Evolutionary conservation across 2,888 invertebrate genomes (phyloP).

Genomic region (Cheilosia soror): DNA sequence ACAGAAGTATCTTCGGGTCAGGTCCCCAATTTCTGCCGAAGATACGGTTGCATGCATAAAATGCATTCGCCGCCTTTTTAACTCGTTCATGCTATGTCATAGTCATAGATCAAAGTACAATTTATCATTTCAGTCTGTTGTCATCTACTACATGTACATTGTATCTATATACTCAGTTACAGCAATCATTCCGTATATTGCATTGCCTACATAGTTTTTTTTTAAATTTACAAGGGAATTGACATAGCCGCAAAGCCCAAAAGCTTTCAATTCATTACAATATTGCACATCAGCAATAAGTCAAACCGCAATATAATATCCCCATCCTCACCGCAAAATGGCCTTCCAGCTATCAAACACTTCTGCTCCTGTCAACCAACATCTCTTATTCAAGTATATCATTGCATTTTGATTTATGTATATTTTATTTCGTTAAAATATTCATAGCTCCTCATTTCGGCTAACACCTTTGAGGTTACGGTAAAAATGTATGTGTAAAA

Average conservation of each 20-base stretch:
- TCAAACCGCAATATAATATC: conserved; percentile 28
- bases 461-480: conserved; percentile 46
- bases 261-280: conserved; percentile 62
- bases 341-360: neutral
- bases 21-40: too few relatives aligned
- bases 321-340: conserved; percentile 25
- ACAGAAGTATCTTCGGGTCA: too few relatives aligned
- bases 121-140: too few relatives aligned
- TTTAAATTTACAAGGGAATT: conserved; percentile 25
- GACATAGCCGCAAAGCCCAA: conserved; percentile 36
- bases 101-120: too few relatives aligned
- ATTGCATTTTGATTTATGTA: conserved; percentile 74
- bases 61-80: too few relatives aligned
- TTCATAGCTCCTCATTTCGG: conserved; percentile 65
- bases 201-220: neutral
- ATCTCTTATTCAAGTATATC: conserved; percentile 68
- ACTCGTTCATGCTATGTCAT: too few relatives aligned
- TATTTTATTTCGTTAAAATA: conserved; percentile 72
- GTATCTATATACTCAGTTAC: neutral
- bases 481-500: neutral
- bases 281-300: conserved; percentile 48
- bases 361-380: conserved; percentile 7
- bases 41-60: too few relatives aligned
- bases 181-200: neutral
- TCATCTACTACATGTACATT: too few relatives aligned